Percentiles rank a stretch among this genome's conserved stretches.
These are phyloP conservation scores for Geococcyx californianus DNA, from an alignment of 2,113 vertebrate genomes.

Conservation along the genomic window DNA sequence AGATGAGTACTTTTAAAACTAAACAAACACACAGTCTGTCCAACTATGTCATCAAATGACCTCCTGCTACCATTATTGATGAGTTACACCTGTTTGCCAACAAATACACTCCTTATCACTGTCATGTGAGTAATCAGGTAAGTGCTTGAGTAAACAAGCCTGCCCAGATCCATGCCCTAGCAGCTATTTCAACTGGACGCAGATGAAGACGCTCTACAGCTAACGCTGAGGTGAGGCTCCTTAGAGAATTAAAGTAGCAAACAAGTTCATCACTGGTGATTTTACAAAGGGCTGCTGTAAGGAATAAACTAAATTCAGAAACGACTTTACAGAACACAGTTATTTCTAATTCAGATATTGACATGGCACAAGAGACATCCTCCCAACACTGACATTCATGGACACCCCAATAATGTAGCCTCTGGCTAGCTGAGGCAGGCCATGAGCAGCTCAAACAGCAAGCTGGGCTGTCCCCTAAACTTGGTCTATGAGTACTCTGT, in stretches of 20 bases:
- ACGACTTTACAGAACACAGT: not conserved
- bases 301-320: not conserved
- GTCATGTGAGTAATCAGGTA: conserved; percentile 45
- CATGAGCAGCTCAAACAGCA: not conserved
- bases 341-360: not conserved
- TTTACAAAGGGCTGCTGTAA: not conserved
- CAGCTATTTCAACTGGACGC: not conserved
- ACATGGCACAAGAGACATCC: not conserved
- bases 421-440: not conserved
- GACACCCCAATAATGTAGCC: not conserved
- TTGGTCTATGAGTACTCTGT: not conserved
- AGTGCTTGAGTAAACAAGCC: conserved; percentile 37
- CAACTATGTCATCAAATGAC: conserved; percentile 41
- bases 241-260: not conserved
- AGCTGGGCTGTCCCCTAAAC: not conserved
- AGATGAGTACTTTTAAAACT: conserved; percentile 24
- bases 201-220: not conserved
- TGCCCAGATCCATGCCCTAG: not conserved
- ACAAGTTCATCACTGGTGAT: not conserved
- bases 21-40: conserved; percentile 26
- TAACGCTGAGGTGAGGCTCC: not conserved
- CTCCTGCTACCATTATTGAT: conserved; percentile 53
- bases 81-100: conserved; percentile 54
- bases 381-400: accelerated
- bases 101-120: conserved; percentile 47